Conservation (phyloP, 2,113 vertebrate species). For the Panthera tigris region DNA sequence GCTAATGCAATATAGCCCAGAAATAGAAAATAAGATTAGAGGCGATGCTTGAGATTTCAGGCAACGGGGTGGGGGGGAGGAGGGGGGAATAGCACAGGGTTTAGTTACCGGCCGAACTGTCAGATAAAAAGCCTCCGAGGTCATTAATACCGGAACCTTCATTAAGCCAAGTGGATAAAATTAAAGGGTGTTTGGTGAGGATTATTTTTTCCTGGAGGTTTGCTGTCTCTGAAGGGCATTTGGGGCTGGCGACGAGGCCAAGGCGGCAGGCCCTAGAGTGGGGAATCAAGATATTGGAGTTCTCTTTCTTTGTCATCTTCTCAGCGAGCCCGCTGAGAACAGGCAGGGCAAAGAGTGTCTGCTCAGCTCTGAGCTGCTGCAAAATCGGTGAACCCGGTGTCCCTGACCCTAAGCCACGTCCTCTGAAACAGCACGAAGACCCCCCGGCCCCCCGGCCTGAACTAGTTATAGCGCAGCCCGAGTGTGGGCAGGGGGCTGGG, state of each 20-base stretch:
- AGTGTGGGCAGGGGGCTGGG: fast-evolving
- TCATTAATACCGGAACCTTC: constrained; percentile 64
- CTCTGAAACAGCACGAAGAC: fast-evolving
- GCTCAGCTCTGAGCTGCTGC: neutral
- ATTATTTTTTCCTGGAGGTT: constrained; percentile 71
- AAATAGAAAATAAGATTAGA: constrained; percentile 78
- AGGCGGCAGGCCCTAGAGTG: neutral
- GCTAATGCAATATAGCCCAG: constrained; percentile 70
- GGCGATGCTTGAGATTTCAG: constrained; percentile 53
- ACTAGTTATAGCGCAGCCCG: neutral
- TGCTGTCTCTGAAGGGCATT: constrained; percentile 58
- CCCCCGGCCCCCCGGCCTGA: fast-evolving
- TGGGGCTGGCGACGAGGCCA: neutral
- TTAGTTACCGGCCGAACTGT: constrained; percentile 67
- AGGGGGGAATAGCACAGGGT: neutral
- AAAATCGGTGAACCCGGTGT: neutral
- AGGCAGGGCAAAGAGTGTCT: fast-evolving
- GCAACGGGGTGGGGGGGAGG: neutral
- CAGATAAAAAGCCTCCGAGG: constrained; percentile 69
- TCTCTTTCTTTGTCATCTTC: neutral
- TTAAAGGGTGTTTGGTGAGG: constrained; percentile 37
- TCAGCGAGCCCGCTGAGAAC: neutral
- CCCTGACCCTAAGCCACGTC: fast-evolving
- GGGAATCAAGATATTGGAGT: neutral
- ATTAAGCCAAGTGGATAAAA: constrained; percentile 65